Conservation (phyloP, 2,888 invertebrate species). For the Nemoura dubitans region DNA sequence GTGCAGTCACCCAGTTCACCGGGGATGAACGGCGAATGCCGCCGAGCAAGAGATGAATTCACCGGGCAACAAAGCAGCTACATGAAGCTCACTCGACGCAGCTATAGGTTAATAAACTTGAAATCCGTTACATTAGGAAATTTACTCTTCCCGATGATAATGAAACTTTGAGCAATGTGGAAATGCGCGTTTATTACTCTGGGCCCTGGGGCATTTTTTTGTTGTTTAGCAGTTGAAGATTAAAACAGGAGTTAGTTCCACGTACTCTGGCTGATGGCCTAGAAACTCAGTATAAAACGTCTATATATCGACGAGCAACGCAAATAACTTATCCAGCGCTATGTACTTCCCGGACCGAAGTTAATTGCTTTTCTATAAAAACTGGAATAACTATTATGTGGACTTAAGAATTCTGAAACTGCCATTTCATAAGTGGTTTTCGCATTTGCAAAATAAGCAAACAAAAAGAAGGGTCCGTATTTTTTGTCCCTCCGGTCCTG, state of each 20-base stretch:
- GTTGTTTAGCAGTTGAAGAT: not conserved
- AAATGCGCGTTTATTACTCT: not conserved
- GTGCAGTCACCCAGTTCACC: not conserved
- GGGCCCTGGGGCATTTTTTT: not conserved
- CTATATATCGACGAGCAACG: not conserved
- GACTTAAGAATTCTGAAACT: not conserved
- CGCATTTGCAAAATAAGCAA: not conserved
- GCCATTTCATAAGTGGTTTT: not conserved
- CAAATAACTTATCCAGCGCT: not conserved
- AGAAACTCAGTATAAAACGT: not conserved
- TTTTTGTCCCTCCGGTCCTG: not conserved
- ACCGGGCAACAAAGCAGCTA: too few relatives aligned
- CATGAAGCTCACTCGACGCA: not conserved
- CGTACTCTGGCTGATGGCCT: not conserved
- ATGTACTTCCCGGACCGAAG: not conserved
- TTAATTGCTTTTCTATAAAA: slow-evolving; percentile 2
- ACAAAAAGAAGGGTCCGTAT: not conserved
- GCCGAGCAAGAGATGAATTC: not conserved
- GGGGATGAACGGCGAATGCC: not conserved
- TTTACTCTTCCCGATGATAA: not conserved
- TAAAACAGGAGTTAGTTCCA: not conserved
- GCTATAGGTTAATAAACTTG: not conserved
- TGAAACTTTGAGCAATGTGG: not conserved
- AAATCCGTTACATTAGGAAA: not conserved
- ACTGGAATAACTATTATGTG: not conserved